Evolutionary conservation across 2,797 vertebrate genomes (phyloP), one percentile per base, ranked within the genome.

Genomic region (Rhadinocentrus ornatus): DNA sequence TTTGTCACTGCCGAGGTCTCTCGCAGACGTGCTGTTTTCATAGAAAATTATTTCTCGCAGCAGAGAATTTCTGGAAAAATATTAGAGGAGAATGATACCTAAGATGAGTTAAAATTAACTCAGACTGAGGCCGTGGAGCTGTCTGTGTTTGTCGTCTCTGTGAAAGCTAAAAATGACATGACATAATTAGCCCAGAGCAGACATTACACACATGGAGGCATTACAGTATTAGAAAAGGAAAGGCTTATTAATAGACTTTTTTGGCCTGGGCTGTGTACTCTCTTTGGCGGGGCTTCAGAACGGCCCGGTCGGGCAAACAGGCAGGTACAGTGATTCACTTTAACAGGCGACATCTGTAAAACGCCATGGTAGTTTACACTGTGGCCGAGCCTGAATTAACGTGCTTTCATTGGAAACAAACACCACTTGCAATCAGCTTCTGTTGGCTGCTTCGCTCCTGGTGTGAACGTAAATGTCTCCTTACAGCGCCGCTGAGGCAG

Each of bases 341-440:
- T 76, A 93, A 93, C 91, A 93, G 92, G 88, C 89, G 87, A 93
- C 93, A 92, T 93, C 90, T 94, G 93, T 93, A 92, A 94, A 94
- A 92, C 62, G 81, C 91, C 90, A 86, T 86, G 90, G 82, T 77
- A 86, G 93, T 94, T 94, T 94, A 93, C 93, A 90, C 92, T 94
- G 91, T 69, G 92, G 91, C 91, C 53, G 55, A 62, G 85, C 88
- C 88, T 83, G 83, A 94, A 93, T 93, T 93, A 94, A 93, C 91
- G 64, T 90, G 92, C 91, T 93, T 94, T 93, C 88, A 87, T 92
- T 93, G 93, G 91, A 93, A 95, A 94, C 92, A 94, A 91, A 94
- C 90, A 90, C 91, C 83, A 82, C 90, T 93, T 70, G 91, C 92
- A 92, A 93, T 92, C 90, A 88, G 89, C 92, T 93, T 79, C 91